Evolutionary conservation across 2,113 vertebrate species (phyloP).

Genomic region (Mastomys natalensis): DNA sequence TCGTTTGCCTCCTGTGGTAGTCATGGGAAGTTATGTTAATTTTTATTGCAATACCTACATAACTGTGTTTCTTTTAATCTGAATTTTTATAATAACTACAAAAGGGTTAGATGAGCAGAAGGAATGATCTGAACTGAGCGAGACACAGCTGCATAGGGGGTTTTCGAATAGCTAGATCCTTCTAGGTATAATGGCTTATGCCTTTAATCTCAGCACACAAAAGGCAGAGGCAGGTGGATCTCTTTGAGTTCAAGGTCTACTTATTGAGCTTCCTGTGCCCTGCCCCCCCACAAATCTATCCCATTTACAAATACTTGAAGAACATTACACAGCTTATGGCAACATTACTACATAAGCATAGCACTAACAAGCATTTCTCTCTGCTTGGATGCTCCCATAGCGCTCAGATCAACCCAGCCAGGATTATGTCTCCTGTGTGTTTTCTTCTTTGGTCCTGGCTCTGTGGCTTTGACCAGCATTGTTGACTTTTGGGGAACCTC

Average conservation of each 20-base stretch:
- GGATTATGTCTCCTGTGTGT: fast-evolving
- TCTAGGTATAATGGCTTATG: neutral
- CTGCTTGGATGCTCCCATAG: fast-evolving
- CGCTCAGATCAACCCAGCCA: neutral
- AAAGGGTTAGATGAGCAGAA: slow-evolving; percentile 31
- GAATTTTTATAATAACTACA: slow-evolving; percentile 11
- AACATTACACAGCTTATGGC: neutral
- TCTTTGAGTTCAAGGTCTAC: neutral
- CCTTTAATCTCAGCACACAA: neutral
- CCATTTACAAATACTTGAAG: slow-evolving; percentile 18
- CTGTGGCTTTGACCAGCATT: neutral
- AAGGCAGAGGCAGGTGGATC: neutral
- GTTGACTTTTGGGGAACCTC: neutral
- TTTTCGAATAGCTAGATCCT: slow-evolving; percentile 25
- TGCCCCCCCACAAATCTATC: neutral
- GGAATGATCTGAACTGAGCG: slow-evolving; percentile 10
- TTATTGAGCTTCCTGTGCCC: neutral
- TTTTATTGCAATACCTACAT: neutral
- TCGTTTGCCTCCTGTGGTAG: neutral
- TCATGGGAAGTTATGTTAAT: neutral
- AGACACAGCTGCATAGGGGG: neutral
- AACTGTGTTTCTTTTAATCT: slow-evolving; percentile 10
- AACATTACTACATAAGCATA: neutral
- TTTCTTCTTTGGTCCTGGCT: neutral
- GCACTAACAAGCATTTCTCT: neutral